Evolutionary conservation across 1,140 invertebrate species (phyloP), one percentile per base, ranked within the genome.

Genomic region (Bombus impatiens): DNA sequence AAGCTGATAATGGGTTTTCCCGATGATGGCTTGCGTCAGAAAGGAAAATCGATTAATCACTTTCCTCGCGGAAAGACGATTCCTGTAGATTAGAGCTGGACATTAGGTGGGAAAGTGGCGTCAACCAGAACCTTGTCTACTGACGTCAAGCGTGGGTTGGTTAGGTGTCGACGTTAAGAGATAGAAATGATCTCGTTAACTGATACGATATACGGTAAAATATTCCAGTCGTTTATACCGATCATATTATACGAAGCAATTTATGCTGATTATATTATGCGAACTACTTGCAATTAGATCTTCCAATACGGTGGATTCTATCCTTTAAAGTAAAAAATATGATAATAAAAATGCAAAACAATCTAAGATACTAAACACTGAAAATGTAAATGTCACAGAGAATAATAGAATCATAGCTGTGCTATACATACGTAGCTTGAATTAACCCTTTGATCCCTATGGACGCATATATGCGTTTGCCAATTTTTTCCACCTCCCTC

Each of bases 1-100:
- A 78, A 59, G 53, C 65, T 37, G 44, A 78, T 78, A 70, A 78
- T 78, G 47, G 82, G 82, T 47, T 78, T 84, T 40, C 44, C 28
- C 71, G 44, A 32, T 42, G 35, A 8, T 10, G 35, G 62, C 25
- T 67, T 84, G 37, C 75, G 65, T 78, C 75, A 59, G 70, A 78
- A 67, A n/a, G 62, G 57, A 18, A 6, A 35, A 78, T 70, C 44
- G 82, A 70, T 82, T 76, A 65, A 82, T 82, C 71, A 65, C 22
- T 76, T 72, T 65, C 22, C 37, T 22, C 47, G 18, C 3, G 40
- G 28, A n/a, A 82, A 42, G 12, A 72, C 18, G 37, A 75, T 65
- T 65, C 32, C 32, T 9, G 13, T 37, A 53, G 40, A 82, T 62
- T 28, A 53, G 3, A 6, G 22, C 1, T 18, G 6, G 37, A 8